Percentiles rank a stretch among this genome's conserved stretches.
phyloP scores from a whole-genome alignment of 2,888 invertebrate genomes.

The Dynastes tityus region DNA sequence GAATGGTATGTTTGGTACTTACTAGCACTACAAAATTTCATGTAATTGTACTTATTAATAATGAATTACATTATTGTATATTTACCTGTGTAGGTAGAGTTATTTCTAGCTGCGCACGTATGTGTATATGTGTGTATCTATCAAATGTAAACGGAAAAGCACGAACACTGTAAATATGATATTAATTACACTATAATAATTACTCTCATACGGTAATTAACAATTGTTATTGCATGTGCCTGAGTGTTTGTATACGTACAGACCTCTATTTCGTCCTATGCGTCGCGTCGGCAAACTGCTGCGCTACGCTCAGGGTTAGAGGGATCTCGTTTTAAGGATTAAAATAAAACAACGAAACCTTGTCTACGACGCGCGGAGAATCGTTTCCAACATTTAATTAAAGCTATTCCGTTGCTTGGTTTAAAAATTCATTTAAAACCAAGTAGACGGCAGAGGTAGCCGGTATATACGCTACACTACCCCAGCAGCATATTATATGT shows the following conservation, averaged over 20 bases:
- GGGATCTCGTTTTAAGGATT: constrained; percentile 30
- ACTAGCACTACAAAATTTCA: too few species aligned
- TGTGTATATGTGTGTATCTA: not conserved
- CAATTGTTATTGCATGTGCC: constrained; percentile 39
- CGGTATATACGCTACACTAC: not conserved
- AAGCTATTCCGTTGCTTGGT: constrained; percentile 6
- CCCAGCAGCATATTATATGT: not conserved
- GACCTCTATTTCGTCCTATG: constrained; percentile 8
- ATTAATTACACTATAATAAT: constrained; percentile 46
- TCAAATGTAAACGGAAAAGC: constrained; percentile 29
- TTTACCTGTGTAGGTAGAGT: too few species aligned
- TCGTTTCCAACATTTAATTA: constrained; percentile 38
- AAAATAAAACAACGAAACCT: constrained; percentile 35
- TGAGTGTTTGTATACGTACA: constrained; percentile 18
- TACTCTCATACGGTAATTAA: constrained; percentile 38
- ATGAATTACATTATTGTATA: too few species aligned
- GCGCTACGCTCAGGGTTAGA: not conserved
- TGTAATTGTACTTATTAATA: too few species aligned
- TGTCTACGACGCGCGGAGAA: not conserved
- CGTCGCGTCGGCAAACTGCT: not conserved
- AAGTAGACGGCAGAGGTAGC: not conserved
- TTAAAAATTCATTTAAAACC: constrained; percentile 23
- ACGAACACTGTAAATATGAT: constrained; percentile 29
- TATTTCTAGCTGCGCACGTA: not conserved
- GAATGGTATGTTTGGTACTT: too few species aligned